Evolutionary conservation across 2,888 invertebrate genomes (phyloP), one percentile per base, ranked within the genome.

Genomic region (Pollenia angustigena): DNA sequence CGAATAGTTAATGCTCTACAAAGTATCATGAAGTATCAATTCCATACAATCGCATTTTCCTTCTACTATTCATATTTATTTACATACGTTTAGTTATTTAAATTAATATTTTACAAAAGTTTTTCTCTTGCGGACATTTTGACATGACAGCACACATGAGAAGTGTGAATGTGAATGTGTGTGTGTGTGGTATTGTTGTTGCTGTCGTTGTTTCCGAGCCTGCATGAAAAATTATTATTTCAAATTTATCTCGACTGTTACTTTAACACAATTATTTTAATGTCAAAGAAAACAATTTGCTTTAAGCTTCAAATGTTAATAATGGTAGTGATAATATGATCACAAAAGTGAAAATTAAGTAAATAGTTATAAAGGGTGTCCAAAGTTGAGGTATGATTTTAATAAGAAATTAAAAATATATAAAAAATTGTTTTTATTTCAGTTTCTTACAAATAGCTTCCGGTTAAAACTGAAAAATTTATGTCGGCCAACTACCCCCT

Each of bases 251-350:
- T 52, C 42, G 42, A 18, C 64, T 40, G 54, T 64, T 64, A 52
- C 50, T 64, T 76, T 64, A 64, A 76, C 50, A 76, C 52, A 64
- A 76, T 76, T 16, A 64, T 76, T 76, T 76, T 44, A 64, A 54
- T 44, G 23, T 64, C 75, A 64, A 76, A 64, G 14, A 44, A 42
- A 76, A 76, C 62, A 76, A 64, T 64, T 69, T 64, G 64, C 23
- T 76, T 12, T 0, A 18, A 44, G 64, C 16, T 52, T 52, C 14
- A 16, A 52, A 52, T 69, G 40, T 69, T 40, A 52, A 66, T 64
- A 50, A 8, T 16, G n/a, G 50, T 4, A 32, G 11, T 14, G 32
- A n/a, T 23, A 16, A 48, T 14, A 32, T 23, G 12, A 46, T 4
- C 6, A 11, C 42, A 10, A 23, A 48, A 46, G 48, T 8, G 2